Base-by-base conservation (phyloP, 2,797 vertebrate genomes). In the Holocentrus rufus region DNA sequence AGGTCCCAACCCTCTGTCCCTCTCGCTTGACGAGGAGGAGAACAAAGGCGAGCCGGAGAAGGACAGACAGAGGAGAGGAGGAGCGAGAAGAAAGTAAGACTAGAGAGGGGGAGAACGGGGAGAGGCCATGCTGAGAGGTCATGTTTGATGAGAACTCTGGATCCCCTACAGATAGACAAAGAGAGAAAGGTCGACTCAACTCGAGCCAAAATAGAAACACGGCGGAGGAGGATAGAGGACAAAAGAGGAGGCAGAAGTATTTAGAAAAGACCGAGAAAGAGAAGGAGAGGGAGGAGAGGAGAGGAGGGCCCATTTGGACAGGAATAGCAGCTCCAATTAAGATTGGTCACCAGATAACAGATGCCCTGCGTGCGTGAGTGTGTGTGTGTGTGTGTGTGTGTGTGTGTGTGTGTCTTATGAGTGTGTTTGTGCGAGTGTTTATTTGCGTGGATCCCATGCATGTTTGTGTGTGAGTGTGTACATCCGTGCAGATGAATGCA, bases 281-380 rank as follows among this genome's bases (percentile, higher is more conserved):
- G 52, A 18, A 76, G 55, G 50, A 57, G 74, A 77, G 63, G 54
- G 63, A 64, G 34, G 66, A 85, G 78, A 63, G 65, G 62, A 47
- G 65, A 74, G 77, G 74, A 74, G 70, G 67, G 83, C 65, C 65
- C 42, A 68, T 78, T 76, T 42, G 34, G 82, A 88, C 65, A 62
- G 69, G 72, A 81, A 84, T 76, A 87, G 80, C 74, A 72, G 66
- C 81, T 87, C 75, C 87, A 91, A 92, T 93, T 92, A 91, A 93
- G 89, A 93, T 92, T 71, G 77, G 86, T 80, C 80, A 84, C 67
- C 65, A 90, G 90, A 91, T 91, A 90, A 81, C 72, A 75, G 71
- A 67, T 72, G 59, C 42, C 52, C 27, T 68, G 55, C 70, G 57
- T 83, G 57, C 65, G 34, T 64, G 65, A 78, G 54, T 79, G 65